A percentile compares a stretch with the other conserved stretches of the same genome.
phyloP scores from a whole-genome alignment of 2,797 vertebrate genomes.

The Bradypus variegatus region DNA sequence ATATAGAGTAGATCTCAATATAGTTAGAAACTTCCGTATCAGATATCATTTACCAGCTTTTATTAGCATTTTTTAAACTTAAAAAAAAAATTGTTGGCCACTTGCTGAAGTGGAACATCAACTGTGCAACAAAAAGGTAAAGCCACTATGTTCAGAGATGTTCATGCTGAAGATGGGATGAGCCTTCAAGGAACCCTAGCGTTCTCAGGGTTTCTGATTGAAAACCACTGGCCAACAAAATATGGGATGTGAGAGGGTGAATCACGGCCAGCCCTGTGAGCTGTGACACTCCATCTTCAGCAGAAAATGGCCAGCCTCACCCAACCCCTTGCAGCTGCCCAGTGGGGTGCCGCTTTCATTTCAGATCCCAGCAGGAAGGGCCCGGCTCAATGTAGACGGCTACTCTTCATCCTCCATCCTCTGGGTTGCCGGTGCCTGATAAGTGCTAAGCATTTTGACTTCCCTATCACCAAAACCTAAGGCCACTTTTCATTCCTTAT shows the following conservation, averaged over 20 bases:
- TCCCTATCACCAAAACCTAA: too few relatives aligned
- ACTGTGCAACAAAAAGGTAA: neutral
- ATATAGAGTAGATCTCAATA: neutral
- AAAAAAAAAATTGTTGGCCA: neutral
- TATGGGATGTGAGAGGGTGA: too few relatives aligned
- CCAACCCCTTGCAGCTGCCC: accelerated
- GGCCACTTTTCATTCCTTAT: neutral
- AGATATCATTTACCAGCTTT: neutral
- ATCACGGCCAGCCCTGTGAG: neutral
- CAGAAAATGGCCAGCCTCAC: accelerated
- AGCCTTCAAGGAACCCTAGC: too few relatives aligned
- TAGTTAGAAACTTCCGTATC: neutral
- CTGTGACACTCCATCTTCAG: too few relatives aligned
- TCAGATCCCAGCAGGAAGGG: neutral
- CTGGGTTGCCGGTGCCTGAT: accelerated
- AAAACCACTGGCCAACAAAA: too few relatives aligned
- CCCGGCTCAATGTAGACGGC: accelerated
- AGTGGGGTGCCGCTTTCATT: accelerated
- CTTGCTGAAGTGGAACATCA: neutral
- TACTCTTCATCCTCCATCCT: too few relatives aligned
- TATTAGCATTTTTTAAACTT: neutral
- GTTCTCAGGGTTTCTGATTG: neutral
- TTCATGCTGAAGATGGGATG: neutral
- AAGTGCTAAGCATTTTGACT: too few relatives aligned
- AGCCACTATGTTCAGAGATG: accelerated